Conservation (phyloP, 2,797 vertebrate genomes). For the Ispidina picta region DNA sequence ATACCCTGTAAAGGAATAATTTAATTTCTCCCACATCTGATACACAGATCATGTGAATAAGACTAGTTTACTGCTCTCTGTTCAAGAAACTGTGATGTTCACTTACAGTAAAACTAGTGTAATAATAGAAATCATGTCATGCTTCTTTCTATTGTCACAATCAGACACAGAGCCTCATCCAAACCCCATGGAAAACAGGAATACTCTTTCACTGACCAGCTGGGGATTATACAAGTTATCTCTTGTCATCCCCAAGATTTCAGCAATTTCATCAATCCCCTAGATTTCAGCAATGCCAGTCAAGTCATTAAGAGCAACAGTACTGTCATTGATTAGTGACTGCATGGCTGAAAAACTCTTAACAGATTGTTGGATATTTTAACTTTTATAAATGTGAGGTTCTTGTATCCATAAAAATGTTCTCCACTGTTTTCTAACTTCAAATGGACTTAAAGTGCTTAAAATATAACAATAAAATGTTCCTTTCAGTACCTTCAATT, state of each 20-base stretch:
- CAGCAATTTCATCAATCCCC: neutral
- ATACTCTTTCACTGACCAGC: neutral
- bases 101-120: neutral
- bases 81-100: neutral
- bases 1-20: neutral
- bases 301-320: neutral
- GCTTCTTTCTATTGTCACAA: neutral
- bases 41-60: neutral
- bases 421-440: neutral
- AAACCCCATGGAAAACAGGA: neutral
- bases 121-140: neutral
- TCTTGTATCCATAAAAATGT: neutral
- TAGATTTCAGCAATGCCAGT: neutral
- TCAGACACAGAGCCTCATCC: neutral
- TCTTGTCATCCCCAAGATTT: neutral
- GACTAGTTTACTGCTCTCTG: neutral
- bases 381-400: neutral
- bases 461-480: neutral
- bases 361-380: neutral
- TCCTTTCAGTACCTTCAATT: neutral
- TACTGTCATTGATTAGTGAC: neutral
- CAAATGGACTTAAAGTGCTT: neutral
- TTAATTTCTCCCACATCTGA: neutral
- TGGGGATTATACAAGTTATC: neutral
- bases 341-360: neutral